These are phyloP conservation scores for Lithobates pipiens DNA, from an alignment of 2,797 vertebrate species.

Conservation along the genomic window DNA sequence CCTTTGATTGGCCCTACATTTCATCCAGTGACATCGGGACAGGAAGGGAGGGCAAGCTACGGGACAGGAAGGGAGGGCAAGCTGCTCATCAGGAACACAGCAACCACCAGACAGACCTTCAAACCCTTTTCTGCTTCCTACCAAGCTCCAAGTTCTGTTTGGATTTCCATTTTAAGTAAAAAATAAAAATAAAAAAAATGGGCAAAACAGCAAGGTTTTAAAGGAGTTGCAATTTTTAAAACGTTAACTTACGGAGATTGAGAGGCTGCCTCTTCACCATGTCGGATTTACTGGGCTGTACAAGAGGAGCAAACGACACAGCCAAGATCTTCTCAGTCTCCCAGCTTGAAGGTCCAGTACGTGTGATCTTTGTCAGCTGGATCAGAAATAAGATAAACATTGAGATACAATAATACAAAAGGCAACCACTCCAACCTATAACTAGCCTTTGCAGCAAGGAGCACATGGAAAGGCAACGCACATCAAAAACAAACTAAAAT, in stretches of 20 bases:
- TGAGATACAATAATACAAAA: too few relatives aligned
- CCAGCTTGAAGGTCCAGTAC: slow-evolving; percentile 88
- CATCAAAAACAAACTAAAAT: too few relatives aligned
- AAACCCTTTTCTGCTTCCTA: too few relatives aligned
- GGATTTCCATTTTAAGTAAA: too few relatives aligned
- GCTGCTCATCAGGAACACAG: too few relatives aligned
- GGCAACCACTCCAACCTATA: too few relatives aligned
- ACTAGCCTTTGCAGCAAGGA: too few relatives aligned
- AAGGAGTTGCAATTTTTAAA: not conserved
- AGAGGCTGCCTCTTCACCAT: slow-evolving; percentile 80
- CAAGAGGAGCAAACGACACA: slow-evolving; percentile 94
- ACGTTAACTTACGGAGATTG: slow-evolving; percentile 87
- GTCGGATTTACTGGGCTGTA: slow-evolving; percentile 86
- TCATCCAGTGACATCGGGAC: not conserved
- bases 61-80: too few relatives aligned
- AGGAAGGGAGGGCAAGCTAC: too few relatives aligned
- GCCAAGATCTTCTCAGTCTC: slow-evolving; percentile 97
- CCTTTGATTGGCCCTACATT: not conserved
- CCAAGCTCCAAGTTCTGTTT: too few relatives aligned
- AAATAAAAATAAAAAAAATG: not conserved
- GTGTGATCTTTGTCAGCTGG: slow-evolving; percentile 95
- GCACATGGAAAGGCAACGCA: too few relatives aligned
- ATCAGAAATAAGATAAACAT: not conserved
- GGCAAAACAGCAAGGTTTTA: not conserved
- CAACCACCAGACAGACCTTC: not conserved